phyloP scores from a whole-genome alignment of 2,888 invertebrate genomes.

The Orgyia antiqua region DNA sequence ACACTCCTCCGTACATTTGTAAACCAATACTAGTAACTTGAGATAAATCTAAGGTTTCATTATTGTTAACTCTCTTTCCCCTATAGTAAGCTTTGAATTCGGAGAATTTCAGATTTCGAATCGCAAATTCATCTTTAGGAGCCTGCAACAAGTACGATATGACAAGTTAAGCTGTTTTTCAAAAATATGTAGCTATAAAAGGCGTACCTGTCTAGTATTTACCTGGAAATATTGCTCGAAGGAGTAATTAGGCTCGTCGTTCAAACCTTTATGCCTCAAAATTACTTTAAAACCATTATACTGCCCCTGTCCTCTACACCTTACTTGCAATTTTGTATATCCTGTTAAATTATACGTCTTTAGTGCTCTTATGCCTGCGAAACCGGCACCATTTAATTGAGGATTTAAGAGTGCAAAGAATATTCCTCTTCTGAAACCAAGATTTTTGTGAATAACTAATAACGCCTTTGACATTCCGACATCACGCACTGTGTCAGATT shows the following conservation, averaged over 20 bases:
- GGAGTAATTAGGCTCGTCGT: conserved; percentile 76
- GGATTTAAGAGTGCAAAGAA: conserved; percentile 82
- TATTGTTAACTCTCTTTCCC: conserved; percentile 75
- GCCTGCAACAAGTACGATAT: conserved; percentile 53
- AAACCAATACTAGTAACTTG: conserved; percentile 80
- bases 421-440: conserved; percentile 78
- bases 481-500: conserved; percentile 80
- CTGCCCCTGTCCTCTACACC: conserved; percentile 79
- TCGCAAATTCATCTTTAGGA: conserved; percentile 72
- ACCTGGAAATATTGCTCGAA: conserved; percentile 80
- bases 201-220: too few species aligned
- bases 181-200: not conserved
- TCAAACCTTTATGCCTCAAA: conserved; percentile 75
- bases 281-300: conserved; percentile 79
- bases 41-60: conserved; percentile 75
- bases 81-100: conserved; percentile 81
- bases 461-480: conserved; percentile 83
- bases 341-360: conserved; percentile 69
- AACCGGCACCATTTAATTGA: conserved; percentile 82
- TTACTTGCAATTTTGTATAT: conserved; percentile 67
- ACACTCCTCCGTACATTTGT: conserved; percentile 83
- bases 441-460: conserved; percentile 77
- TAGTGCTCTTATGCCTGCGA: conserved; percentile 78
- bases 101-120: conserved; percentile 68
- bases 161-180: not conserved